Evolutionary conservation across 2,113 vertebrate genomes (phyloP).

Genomic region (Myrmecophaga tridactyla): DNA sequence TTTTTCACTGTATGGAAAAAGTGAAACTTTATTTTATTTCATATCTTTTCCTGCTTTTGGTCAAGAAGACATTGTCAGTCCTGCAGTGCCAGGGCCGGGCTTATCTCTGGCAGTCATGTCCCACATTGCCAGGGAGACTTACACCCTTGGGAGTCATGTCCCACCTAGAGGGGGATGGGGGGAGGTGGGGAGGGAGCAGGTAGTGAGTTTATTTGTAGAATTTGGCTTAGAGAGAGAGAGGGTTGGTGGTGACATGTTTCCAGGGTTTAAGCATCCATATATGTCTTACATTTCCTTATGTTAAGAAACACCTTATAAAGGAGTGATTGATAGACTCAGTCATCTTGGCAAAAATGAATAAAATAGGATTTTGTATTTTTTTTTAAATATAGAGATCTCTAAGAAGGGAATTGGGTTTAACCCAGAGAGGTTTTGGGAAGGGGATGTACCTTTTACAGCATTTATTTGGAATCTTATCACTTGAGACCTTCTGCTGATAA

Average conservation of each 20-base stretch:
- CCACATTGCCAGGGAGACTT: too few species aligned
- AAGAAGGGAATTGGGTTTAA: not conserved
- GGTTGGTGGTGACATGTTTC: not conserved
- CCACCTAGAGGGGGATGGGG: too few species aligned
- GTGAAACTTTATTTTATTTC: not conserved
- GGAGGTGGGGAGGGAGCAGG: too few species aligned
- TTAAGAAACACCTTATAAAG: not conserved
- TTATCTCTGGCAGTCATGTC: too few species aligned
- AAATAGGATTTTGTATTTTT: not conserved
- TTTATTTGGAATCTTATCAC: not conserved
- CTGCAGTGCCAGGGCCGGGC: too few species aligned
- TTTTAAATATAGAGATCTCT: not conserved
- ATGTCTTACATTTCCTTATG: not conserved
- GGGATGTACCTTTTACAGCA: not conserved
- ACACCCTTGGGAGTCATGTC: too few species aligned
- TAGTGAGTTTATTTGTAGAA: too few species aligned
- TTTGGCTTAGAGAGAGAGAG: too few species aligned
- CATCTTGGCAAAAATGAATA: conserved; percentile 15
- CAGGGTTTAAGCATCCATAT: not conserved
- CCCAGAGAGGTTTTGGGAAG: not conserved
- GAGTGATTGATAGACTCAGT: not conserved
- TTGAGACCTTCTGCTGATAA: not conserved
- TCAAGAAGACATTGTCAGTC: too few species aligned
- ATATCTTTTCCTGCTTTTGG: too few species aligned
- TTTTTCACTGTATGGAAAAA: not conserved